Conservation (phyloP, 2,113 vertebrate genomes). For the Megaceryle maxima region DNA sequence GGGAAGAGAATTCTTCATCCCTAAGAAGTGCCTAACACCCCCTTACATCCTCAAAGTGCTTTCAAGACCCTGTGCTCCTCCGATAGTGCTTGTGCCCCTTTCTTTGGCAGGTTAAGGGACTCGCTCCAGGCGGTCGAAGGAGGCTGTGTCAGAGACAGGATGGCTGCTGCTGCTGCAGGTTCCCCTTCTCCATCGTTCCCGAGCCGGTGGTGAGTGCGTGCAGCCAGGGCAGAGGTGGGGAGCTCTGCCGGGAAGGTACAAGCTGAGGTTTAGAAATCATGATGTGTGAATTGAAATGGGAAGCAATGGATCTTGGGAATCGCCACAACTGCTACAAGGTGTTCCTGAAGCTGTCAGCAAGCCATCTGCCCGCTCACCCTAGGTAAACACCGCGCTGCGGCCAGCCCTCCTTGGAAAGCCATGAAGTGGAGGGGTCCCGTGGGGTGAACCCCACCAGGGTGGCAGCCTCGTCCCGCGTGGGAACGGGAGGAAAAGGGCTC, state of each 20-base stretch:
- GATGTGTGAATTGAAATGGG: constrained; percentile 72
- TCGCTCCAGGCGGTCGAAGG: rapidly evolving
- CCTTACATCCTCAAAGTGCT: neutral
- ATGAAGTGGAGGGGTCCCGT: rapidly evolving
- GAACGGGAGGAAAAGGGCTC: neutral
- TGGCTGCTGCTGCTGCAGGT: neutral
- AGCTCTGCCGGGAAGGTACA: constrained; percentile 41
- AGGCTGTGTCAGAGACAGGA: neutral
- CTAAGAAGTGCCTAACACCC: neutral
- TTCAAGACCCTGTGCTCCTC: neutral
- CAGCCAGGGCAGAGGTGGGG: neutral
- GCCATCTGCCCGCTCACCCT: constrained; percentile 43
- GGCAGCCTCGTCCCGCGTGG: neutral
- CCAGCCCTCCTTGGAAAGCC: neutral
- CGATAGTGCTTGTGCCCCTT: neutral
- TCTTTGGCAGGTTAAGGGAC: neutral
- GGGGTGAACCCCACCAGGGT: rapidly evolving
- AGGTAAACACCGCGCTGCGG: neutral
- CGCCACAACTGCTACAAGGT: constrained; percentile 64
- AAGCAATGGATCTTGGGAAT: constrained; percentile 58
- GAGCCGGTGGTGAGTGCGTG: neutral
- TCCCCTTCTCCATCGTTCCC: neutral
- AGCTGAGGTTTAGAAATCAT: constrained; percentile 67
- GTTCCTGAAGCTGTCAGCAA: constrained; percentile 72
- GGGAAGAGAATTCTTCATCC: neutral